phyloP scores from a whole-genome alignment of 1,140 invertebrate species.

The Leptinotarsa undecemlineata region DNA sequence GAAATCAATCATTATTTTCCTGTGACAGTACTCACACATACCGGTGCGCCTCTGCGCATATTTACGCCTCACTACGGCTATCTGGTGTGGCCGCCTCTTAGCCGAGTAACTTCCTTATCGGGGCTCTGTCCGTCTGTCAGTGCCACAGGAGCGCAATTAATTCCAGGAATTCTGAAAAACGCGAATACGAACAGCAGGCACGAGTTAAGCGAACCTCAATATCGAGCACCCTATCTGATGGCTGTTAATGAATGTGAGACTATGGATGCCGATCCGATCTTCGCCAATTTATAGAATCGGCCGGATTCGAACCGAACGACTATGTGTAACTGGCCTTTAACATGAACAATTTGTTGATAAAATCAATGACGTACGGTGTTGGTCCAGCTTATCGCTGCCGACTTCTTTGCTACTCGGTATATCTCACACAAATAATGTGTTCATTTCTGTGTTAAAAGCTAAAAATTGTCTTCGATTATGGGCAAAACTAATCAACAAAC shows the following conservation, averaged over 20 bases:
- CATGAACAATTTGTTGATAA: conserved; percentile 55
- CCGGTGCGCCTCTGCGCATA: not conserved
- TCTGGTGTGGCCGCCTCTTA: not conserved
- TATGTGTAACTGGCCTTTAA: conserved; percentile 50
- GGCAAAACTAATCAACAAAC: too few species aligned
- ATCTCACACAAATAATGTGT: conserved; percentile 9
- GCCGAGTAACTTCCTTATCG: conserved; percentile 28
- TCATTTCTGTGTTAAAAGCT: not conserved
- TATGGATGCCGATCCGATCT: conserved; percentile 46
- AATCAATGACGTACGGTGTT: conserved; percentile 42
- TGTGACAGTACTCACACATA: too few species aligned
- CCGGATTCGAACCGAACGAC: conserved; percentile 40
- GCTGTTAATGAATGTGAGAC: conserved; percentile 51
- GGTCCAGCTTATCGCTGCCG: not conserved
- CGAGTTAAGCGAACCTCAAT: conserved; percentile 34
- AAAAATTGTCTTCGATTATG: too few species aligned
- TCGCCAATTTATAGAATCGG: conserved; percentile 52
- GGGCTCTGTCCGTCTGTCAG: conserved; percentile 31
- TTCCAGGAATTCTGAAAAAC: conserved; percentile 39
- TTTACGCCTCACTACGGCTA: conserved; percentile 5
- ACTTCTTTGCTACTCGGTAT: not conserved
- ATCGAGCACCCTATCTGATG: conserved; percentile 45
- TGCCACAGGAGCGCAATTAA: conserved; percentile 37
- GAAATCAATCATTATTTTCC: too few species aligned
- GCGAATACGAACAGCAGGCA: conserved; percentile 10